A percentile compares a stretch with the other conserved stretches of the same genome.
Conservation (phyloP, 2,888 invertebrate genomes). For the Liposcelis brunnea region DNA sequence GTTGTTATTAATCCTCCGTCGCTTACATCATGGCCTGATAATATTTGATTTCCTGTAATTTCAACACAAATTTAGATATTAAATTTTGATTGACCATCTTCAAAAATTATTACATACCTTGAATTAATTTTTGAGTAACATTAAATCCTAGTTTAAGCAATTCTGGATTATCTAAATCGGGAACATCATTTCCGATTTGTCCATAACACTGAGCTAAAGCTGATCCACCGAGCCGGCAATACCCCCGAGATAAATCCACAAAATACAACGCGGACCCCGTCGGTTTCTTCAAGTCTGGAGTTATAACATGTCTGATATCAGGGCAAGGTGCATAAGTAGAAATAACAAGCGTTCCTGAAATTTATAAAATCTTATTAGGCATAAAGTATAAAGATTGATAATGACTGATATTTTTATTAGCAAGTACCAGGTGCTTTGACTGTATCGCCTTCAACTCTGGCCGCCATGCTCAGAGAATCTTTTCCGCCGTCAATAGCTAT, state of each 20-base stretch:
- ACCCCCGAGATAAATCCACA: conserved; percentile 57
- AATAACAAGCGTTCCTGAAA: conserved; percentile 75
- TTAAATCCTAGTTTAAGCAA: conserved; percentile 59
- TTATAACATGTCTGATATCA: conserved; percentile 63
- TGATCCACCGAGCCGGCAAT: conserved; percentile 74
- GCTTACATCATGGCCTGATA: conserved; percentile 88
- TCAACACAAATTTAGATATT: conserved; percentile 12
- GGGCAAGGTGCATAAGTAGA: conserved; percentile 93
- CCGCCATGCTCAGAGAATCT: conserved; percentile 95
- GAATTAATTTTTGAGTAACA: conserved; percentile 66
- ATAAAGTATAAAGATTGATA: too few relatives aligned
- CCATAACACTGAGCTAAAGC: conserved; percentile 80
- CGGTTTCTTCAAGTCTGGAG: conserved; percentile 76
- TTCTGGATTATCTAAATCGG: conserved; percentile 59
- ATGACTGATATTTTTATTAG: too few relatives aligned
- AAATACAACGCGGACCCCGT: conserved; percentile 39
- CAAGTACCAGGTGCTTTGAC: conserved; percentile 36
- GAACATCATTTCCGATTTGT: conserved; percentile 61
- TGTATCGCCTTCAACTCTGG: conserved; percentile 48
- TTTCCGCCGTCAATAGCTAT: conserved; percentile 94
- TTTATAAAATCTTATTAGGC: conserved; percentile 7
- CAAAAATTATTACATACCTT: conserved; percentile 30
- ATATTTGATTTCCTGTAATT: conserved; percentile 41
- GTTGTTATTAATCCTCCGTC: conserved; percentile 90
- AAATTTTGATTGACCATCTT: neutral